These are phyloP conservation scores for Melierax canorus DNA, from an alignment of 2,113 vertebrate species.

Conservation along the genomic window DNA sequence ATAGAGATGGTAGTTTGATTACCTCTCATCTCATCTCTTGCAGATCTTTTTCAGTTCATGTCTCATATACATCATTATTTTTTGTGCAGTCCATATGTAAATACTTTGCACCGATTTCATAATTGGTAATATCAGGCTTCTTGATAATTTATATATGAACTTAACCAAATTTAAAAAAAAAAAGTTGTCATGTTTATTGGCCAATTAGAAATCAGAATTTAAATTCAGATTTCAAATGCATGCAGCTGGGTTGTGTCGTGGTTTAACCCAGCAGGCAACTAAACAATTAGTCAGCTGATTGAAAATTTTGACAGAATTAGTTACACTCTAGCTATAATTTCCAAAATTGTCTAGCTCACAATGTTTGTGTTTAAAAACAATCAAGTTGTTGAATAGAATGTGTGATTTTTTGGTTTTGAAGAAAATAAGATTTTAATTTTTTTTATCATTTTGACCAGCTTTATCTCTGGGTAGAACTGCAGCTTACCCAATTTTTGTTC, in stretches of 20 bases:
- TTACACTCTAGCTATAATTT: neutral
- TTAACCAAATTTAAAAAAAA: neutral
- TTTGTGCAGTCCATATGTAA: neutral
- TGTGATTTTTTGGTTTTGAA: neutral
- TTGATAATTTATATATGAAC: neutral
- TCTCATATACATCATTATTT: neutral
- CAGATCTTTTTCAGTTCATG: neutral
- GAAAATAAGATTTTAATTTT: neutral
- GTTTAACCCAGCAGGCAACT: too few species aligned
- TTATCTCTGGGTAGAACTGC: neutral
- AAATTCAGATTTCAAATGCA: neutral
- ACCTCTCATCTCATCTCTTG: neutral
- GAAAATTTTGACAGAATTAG: conserved; percentile 34
- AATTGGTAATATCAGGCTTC: neutral
- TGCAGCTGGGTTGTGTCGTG: neutral
- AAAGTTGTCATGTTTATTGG: neutral
- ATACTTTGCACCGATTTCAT: neutral
- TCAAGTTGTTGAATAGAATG: neutral
- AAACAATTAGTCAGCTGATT: neutral
- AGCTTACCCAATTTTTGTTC: neutral
- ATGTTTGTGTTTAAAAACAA: neutral
- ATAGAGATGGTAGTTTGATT: neutral
- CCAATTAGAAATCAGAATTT: neutral
- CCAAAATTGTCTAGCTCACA: neutral
- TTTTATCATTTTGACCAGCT: neutral